Evolutionary conservation across 2,888 invertebrate species (phyloP), one percentile per base, ranked within the genome.

Genomic region (Leptarthrus brevirostris): DNA sequence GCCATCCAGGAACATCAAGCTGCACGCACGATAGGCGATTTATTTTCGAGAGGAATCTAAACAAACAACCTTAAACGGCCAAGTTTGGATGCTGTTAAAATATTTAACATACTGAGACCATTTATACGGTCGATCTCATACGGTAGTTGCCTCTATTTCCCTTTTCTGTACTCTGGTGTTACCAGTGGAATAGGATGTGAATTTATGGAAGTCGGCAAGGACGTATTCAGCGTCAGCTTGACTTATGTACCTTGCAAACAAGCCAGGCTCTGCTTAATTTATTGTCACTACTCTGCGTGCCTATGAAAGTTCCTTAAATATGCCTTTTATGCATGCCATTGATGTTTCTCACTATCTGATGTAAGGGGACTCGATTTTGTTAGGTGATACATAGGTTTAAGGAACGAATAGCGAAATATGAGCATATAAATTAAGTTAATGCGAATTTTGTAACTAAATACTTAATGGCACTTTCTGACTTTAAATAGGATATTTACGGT

Each of bases 221-320:
- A 66, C 66, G 26, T 26, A 66, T 66, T 47, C 66, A 66, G 66
- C 30, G 66, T 66, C 66, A 47, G 66, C 26, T 47, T 66, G 66
- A 66, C 66, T 66, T 66, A 66, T 66, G 66, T 26, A 66, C 66
- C 22, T 66, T 66, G 66, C 47, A 26, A 66, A 66, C 44, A 49
- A 66, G 66, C 66, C 47, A 26, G 26, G n/a, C 26, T 16, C 26
- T 8, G 49, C 47, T 24, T 14, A 47, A 66, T 66, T 66, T 66
- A 66, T 66, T 47, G 66, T 26, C 66, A 66, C 66, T 66, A 49
- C 66, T 66, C 47, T 66, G 47, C 66, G 47, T 66, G 49, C 66
- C 66, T 49, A 66, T 66, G 66, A 66, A 66, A 40, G 47, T 24
- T 66, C 66, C 66, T 66, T 47, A 47, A 66, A 64, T 66, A 49